phyloP scores from a whole-genome alignment of 2,113 vertebrate species.

The Anguilla japonica region DNA sequence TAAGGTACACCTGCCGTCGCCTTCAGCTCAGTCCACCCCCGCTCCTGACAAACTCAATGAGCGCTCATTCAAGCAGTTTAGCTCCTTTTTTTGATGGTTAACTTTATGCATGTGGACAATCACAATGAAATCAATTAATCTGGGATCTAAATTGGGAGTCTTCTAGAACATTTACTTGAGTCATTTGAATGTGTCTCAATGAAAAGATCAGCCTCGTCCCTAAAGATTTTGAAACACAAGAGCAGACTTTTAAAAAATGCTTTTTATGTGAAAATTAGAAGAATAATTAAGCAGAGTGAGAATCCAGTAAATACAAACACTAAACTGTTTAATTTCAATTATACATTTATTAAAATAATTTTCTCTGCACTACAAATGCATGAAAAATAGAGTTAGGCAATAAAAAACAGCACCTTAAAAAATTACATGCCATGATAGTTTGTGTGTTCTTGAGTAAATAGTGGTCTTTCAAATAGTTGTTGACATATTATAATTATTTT shows the following conservation, averaged over 20 bases:
- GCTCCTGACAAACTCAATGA: background rate
- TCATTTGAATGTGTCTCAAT: background rate
- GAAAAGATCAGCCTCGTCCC: background rate
- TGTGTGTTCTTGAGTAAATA: too few relatives aligned
- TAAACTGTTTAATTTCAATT: background rate
- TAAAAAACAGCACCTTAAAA: too few relatives aligned
- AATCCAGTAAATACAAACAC: background rate
- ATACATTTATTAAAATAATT: too few relatives aligned
- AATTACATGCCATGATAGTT: too few relatives aligned
- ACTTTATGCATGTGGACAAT: background rate
- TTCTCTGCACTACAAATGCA: too few relatives aligned
- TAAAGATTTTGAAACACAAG: background rate
- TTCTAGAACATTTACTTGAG: background rate
- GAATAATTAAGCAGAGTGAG: background rate
- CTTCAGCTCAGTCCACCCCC: background rate
- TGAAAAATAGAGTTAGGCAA: background rate
- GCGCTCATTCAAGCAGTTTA: background rate
- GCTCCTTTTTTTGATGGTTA: background rate
- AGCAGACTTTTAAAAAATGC: background rate
- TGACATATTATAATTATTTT: too few relatives aligned
- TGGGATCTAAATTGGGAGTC: background rate
- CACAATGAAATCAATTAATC: background rate
- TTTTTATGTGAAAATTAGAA: background rate
- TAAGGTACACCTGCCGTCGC: slow-evolving; percentile 7
- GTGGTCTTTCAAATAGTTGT: too few relatives aligned